Conservation (phyloP, 2,113 vertebrate species). For the Paralichthys olivaceus region DNA sequence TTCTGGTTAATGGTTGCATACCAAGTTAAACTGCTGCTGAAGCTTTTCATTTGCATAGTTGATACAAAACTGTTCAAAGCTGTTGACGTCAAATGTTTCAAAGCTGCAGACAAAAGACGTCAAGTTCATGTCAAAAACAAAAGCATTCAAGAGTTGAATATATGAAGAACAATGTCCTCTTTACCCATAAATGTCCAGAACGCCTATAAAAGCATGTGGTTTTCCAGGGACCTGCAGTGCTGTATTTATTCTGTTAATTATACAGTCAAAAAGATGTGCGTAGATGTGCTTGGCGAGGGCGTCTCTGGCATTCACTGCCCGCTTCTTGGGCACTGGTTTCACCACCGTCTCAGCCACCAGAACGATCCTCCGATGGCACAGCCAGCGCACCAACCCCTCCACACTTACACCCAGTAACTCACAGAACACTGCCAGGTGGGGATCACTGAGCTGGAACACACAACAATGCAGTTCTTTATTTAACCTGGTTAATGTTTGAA, state of each 20-base stretch:
- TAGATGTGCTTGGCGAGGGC: conserved; percentile 97
- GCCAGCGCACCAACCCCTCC: conserved; percentile 83
- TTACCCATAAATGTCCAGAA: conserved; percentile 99
- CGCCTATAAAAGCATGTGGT: conserved; percentile 94
- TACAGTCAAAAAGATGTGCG: conserved; percentile 90
- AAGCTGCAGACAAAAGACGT: conserved; percentile 83
- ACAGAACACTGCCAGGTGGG: conserved; percentile 88
- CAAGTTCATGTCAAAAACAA: neutral
- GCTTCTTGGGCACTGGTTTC: conserved; percentile 88
- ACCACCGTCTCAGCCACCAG: conserved; percentile 89
- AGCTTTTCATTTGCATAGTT: conserved; percentile 99
- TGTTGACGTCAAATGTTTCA: conserved; percentile 98
- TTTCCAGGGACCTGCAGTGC: conserved; percentile 90
- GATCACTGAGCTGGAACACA: conserved; percentile 82
- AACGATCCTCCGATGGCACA: conserved; percentile 90
- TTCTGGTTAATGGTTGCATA: conserved; percentile 66
- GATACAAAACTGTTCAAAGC: conserved; percentile 99
- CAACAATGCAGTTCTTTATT: neutral
- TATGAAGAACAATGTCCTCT: neutral
- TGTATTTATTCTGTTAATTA: conserved; percentile 91
- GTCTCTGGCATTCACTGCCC: conserved; percentile 89
- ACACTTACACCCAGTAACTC: conserved; percentile 85
- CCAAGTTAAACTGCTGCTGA: conserved; percentile 98
- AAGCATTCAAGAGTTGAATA: neutral
- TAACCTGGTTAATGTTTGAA: conserved; percentile 10